Percentiles rank a stretch among this genome's conserved stretches.
These are phyloP conservation scores for Nemurella pictetii DNA, from an alignment of 2,888 invertebrate genomes.

Conservation along the genomic window DNA sequence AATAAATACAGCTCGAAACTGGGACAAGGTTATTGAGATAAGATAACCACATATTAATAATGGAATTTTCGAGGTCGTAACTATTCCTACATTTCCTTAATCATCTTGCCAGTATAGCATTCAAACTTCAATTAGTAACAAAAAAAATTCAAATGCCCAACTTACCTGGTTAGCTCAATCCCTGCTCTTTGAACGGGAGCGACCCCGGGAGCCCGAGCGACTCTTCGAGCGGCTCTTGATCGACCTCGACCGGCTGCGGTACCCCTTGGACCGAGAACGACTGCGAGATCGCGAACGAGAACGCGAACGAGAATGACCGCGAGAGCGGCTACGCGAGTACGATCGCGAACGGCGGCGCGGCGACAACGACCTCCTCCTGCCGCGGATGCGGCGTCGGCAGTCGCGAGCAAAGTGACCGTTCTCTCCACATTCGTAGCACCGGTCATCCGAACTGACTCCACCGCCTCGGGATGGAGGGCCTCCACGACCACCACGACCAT, in stretches of 20 bases:
- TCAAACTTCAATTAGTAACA: too few species aligned
- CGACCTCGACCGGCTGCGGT: neutral
- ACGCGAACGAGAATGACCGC: slow-evolving; percentile 18
- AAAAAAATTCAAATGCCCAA: too few species aligned
- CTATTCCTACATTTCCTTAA: too few species aligned
- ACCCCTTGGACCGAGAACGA: slow-evolving; percentile 19
- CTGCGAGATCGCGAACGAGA: slow-evolving; percentile 26
- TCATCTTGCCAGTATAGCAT: too few species aligned
- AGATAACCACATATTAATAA: too few species aligned
- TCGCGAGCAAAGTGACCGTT: slow-evolving; percentile 54
- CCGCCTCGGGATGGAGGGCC: slow-evolving; percentile 10
- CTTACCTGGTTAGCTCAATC: neutral
- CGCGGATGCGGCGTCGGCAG: slow-evolving; percentile 49
- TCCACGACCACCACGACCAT: slow-evolving; percentile 48
- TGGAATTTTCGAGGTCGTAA: too few species aligned
- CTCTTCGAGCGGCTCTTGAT: neutral
- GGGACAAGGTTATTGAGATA: too few species aligned
- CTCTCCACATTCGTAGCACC: slow-evolving; percentile 55
- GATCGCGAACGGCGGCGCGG: slow-evolving; percentile 25
- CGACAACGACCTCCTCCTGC: slow-evolving; percentile 34
- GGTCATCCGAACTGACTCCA: slow-evolving; percentile 45
- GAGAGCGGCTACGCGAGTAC: slow-evolving; percentile 24
- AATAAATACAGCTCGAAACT: too few species aligned
- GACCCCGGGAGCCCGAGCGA: slow-evolving; percentile 2
- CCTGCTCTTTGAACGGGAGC: slow-evolving; percentile 7